Evolutionary conservation across 2,888 invertebrate species (phyloP), one percentile per base, ranked within the genome.

Genomic region (Aphidoletes aphidimyza): DNA sequence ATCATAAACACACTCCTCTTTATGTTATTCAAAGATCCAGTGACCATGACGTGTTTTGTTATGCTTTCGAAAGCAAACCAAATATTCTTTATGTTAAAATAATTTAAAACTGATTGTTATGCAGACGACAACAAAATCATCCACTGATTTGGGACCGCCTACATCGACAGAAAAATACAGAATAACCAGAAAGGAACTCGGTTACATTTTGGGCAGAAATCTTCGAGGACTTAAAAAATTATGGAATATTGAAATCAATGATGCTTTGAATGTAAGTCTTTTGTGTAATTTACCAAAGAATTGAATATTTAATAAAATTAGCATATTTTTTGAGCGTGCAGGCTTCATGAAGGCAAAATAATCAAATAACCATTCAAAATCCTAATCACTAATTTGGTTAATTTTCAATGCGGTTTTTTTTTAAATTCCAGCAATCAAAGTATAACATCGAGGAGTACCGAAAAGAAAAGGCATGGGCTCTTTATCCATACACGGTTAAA

Each of bases 111-210:
- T 42, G 6, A 9, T 42, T 14, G 8, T 6, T 42, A 26, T 26
- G 59, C 54, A 19, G 49, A 54, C 22, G 9, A 84, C 85, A 78
- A 84, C 83, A 17, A 69, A 34, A 19, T 42, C 78, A 17, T 81
- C 84, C 3, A 54, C 37, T 30, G 85, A 78, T 17, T n/a, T 22
- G n/a, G 59, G 83, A 37, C 87, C 47, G 37, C 11, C 85, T 3
- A 87, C 87, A 47, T 89, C 89, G 1, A 90, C 90, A 0, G 90
- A 90, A 85, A 86, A 86, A 14, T 90, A 88, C 86, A 86, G 88
- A 36, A 88, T 90, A 59, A 88, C 90, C 1, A 88, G 90, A 14
- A 89, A 89, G 86, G 90, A 90, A 85, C 86, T 90, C 84, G 90
- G 90, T 1, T 87, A 88, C 14, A 89, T 90, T 84, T 85, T 89